A percentile compares a stretch with the other conserved stretches of the same genome.
phyloP scores from a whole-genome alignment of 53 echinoderm and acorn worm genomes.

The Antedon mediterranea region DNA sequence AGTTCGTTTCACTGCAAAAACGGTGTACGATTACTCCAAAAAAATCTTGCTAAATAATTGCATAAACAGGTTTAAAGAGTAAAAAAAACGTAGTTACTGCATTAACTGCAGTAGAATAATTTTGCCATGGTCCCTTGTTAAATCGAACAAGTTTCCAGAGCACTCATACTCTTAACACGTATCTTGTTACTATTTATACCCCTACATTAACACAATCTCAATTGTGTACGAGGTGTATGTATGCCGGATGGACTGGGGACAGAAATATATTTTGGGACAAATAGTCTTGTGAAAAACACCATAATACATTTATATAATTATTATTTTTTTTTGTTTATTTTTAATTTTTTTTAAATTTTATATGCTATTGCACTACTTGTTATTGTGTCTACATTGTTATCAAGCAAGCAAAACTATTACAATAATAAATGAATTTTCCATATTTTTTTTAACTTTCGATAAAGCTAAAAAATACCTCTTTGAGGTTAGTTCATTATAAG shows the following conservation, averaged over 20 bases:
- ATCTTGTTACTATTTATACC: background rate
- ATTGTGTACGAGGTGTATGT: background rate
- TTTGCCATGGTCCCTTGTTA: too few relatives aligned
- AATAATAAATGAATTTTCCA: background rate
- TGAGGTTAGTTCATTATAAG: background rate
- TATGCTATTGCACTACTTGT: background rate
- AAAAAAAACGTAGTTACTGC: too few relatives aligned
- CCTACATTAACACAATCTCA: background rate
- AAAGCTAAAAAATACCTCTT: background rate
- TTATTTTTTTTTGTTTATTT: background rate
- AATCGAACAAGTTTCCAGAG: background rate
- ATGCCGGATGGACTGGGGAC: background rate
- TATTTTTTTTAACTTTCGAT: background rate
- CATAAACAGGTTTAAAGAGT: too few relatives aligned
- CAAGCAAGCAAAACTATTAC: background rate
- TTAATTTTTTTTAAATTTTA: too few relatives aligned
- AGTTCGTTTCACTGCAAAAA: too few relatives aligned
- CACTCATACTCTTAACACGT: background rate
- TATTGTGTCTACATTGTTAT: background rate
- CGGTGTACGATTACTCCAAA: too few relatives aligned
- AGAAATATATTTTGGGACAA: background rate
- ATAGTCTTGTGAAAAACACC: background rate
- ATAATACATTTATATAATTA: background rate
- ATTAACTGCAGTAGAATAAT: too few relatives aligned
- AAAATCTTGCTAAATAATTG: too few relatives aligned